Evolutionary conservation across 2,888 invertebrate species (phyloP).

Genomic region (Deroplatys truncata): DNA sequence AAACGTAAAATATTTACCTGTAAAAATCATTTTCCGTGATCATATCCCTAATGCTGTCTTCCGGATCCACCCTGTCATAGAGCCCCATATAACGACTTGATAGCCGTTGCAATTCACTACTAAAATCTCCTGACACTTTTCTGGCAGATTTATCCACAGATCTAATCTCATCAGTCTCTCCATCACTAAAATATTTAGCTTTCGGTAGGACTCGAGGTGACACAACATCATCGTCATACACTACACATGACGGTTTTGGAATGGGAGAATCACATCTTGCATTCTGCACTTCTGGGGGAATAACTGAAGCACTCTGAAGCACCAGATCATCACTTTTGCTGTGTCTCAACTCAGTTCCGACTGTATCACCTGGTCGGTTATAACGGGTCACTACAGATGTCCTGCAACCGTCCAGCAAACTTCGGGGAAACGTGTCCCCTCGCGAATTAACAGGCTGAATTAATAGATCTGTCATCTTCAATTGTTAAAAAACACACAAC

Average conservation of each 20-base stretch:
- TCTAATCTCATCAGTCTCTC: constrained; percentile 32
- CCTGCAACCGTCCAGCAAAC: constrained; percentile 45
- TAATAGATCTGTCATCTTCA: constrained; percentile 30
- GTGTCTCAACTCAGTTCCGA: constrained; percentile 47
- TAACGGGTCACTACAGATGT: constrained; percentile 28
- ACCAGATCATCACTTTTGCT: constrained; percentile 52
- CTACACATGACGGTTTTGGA: constrained; percentile 38
- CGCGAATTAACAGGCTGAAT: constrained; percentile 32
- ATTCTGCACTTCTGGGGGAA: constrained; percentile 45
- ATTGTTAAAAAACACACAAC: background rate
- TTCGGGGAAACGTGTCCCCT: constrained; percentile 47
- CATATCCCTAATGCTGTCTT: constrained; percentile 59
- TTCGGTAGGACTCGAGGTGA: constrained; percentile 41
- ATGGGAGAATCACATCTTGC: constrained; percentile 38
- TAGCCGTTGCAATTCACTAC: constrained; percentile 36
- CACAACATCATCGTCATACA: constrained; percentile 37
- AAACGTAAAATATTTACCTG: constrained; percentile 43
- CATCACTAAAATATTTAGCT: constrained; percentile 39
- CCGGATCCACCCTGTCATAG: constrained; percentile 56
- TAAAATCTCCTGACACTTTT: constrained; percentile 20
- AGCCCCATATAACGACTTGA: constrained; percentile 43
- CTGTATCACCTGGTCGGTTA: constrained; percentile 14
- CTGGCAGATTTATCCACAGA: constrained; percentile 19
- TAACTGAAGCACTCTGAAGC: constrained; percentile 41
- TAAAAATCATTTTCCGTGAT: constrained; percentile 60